A percentile compares a stretch with the other conserved stretches of the same genome.
Conservation (phyloP, 1,140 invertebrate genomes). For the Leptoteleia sp. region DNA sequence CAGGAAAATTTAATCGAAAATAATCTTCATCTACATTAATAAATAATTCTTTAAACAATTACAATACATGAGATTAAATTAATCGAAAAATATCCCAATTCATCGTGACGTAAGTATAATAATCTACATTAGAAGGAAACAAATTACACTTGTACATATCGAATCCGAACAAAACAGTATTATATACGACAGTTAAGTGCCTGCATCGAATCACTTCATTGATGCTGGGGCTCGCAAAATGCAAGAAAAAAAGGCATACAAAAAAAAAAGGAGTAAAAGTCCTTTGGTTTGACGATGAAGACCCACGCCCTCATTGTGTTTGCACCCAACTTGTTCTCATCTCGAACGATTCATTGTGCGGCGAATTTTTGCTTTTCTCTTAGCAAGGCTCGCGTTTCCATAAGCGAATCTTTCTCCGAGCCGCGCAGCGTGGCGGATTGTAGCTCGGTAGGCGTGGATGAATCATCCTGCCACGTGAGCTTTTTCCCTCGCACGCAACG, state of each 20-base stretch:
- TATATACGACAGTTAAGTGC: too few relatives aligned
- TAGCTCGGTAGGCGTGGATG: conserved; percentile 58
- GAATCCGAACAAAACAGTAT: too few relatives aligned
- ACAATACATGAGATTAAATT: too few relatives aligned
- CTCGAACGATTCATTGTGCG: conserved; percentile 58
- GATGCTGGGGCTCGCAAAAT: conserved; percentile 27
- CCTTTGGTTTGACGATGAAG: conserved; percentile 57
- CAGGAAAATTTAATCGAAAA: too few relatives aligned
- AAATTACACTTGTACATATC: too few relatives aligned
- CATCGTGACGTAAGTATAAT: too few relatives aligned
- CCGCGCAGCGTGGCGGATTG: conserved; percentile 47
- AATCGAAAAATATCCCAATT: too few relatives aligned
- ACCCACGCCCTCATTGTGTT: conserved; percentile 67
- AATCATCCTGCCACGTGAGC: conserved; percentile 57
- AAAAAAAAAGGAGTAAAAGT: conserved; percentile 22
- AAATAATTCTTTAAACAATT: too few relatives aligned
- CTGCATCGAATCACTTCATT: conserved; percentile 30
- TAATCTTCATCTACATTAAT: too few relatives aligned
- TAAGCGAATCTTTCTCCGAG: conserved; percentile 55
- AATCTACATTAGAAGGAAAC: too few relatives aligned
- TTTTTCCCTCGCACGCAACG: conserved; percentile 54
- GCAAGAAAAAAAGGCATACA: too few relatives aligned
- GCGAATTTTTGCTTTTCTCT: conserved; percentile 47
- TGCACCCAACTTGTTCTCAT: conserved; percentile 63
- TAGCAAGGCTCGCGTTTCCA: conserved; percentile 41